Evolutionary conservation across 2,888 invertebrate genomes (phyloP), one percentile per base, ranked within the genome.

Genomic region (Drosophila neoperkinsi): DNA sequence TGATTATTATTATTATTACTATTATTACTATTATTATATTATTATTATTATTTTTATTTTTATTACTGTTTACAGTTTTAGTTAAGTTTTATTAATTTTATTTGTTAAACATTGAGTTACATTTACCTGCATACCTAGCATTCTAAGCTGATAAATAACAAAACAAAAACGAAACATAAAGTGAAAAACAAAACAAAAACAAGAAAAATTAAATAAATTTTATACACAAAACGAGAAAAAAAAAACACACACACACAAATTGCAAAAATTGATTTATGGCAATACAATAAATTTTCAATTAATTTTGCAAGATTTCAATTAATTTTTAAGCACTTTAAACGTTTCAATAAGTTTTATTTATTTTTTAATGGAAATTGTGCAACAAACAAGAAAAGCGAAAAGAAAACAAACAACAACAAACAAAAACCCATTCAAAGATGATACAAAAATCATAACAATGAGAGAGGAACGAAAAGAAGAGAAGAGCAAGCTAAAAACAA

Each of bases 51-150:
- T 69, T 69, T 64, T 52, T 57, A 85, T 78, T 70, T 63, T 65
- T 59, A 66, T 61, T 57, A 36, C 66, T 74, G 53, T 72, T 85
- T 82, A 79, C 71, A 72, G 70, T 78, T 81, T 74, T 79, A 82
- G 80, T 84, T 89, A 91, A 87, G 88, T 84, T 79, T 73, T 82
- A 79, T 68, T 82, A 81, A 71, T 81, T 82, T 84, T 88, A 72
- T 85, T 88, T 86, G 84, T 84, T 84, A 84, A 88, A 84, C 68
- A 77, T 79, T 88, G 88, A 89, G 87, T 89, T 91, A 91, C 81
- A 83, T 88, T 82, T 87, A 90, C 90, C 90, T 81, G 87, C 80
- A 82, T 77, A 89, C 62, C 58, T 71, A 81, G 70, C 72, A 70
- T 46, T 59, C 46, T 77, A 85, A 79, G 74, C 68, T 71, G 71